A percentile compares a stretch with the other conserved stretches of the same genome.
phyloP scores from a whole-genome alignment of 2,797 vertebrate genomes.

The Gila robusta region DNA sequence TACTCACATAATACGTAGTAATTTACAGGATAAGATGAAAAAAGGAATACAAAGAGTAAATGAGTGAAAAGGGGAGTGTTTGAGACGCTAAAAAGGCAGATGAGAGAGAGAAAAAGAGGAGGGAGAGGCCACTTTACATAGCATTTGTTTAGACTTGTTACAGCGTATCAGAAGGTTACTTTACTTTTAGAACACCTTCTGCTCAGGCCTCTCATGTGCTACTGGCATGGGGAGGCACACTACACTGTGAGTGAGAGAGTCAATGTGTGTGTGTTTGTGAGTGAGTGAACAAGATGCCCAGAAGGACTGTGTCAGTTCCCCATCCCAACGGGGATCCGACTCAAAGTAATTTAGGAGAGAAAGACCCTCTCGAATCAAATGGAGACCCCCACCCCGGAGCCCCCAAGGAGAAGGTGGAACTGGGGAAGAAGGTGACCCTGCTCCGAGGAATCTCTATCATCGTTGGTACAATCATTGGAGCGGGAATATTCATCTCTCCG shows the following conservation, averaged over 20 bases:
- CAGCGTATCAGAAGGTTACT: conserved; percentile 51
- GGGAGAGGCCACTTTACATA: conserved; percentile 3
- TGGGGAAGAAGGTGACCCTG: conserved; percentile 94
- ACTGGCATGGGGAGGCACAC: conserved; percentile 21
- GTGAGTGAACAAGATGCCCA: conserved; percentile 77
- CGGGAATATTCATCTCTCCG: conserved; percentile 97
- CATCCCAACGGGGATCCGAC: conserved; percentile 58
- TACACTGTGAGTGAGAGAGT: neutral
- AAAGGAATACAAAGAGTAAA: conserved; percentile 28
- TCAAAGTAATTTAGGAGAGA: conserved; percentile 63
- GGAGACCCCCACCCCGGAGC: conserved; percentile 61
- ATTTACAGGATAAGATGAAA: conserved; percentile 30
- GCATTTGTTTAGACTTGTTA: conserved; percentile 40
- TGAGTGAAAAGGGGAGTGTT: conserved; percentile 35
- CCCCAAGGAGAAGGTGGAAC: conserved; percentile 77
- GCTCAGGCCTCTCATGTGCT: conserved; percentile 26
- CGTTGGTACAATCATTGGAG: conserved; percentile 94
- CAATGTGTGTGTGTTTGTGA: conserved; percentile 31
- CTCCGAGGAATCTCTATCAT: conserved; percentile 94
- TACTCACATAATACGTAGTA: neutral
- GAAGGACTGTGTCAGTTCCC: conserved; percentile 67
- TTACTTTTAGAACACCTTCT: conserved; percentile 51
- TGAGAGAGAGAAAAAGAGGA: conserved; percentile 7
- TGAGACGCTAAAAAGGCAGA: conserved; percentile 12
- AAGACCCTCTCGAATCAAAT: conserved; percentile 63